Evolutionary conservation across 2,888 invertebrate genomes (phyloP), one percentile per base, ranked within the genome.

Genomic region (Zygothrica quintamaculata): DNA sequence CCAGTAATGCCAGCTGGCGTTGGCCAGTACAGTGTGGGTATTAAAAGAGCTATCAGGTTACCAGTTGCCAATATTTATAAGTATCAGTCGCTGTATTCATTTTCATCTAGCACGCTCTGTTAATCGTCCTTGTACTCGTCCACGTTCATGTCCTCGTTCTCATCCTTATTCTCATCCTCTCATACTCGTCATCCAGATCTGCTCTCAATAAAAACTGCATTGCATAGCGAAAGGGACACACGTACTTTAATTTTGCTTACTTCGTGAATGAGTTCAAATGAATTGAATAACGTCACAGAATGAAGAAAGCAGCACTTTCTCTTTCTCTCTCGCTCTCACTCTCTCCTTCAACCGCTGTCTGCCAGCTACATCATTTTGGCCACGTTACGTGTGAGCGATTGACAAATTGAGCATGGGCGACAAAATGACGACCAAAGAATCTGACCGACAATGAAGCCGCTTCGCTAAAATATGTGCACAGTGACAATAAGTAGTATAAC

Each of bases 181-280:
- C 25, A 25, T 29, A 9, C 29, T 29, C 18, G 5, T 3, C 18
- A 22, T 22, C 18, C 18, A 11, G 39, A 26, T 37, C 33, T 55
- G 48, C 69, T 64, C 74, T 77, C 78, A 84, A 85, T 82, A 82
- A 73, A 82, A 85, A 82, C 75, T 79, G 79, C 79, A 78, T 66
- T 66, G 77, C 77, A 78, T 77, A 37, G 70, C 74, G 58, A 60
- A 67, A 74, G 67, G 84, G 80, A 67, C 84, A 67, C 84, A 86
- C 80, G 86, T 86, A 76, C 46, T 84, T 84, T 86, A 76, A 86
- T 81, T 86, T 84, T 56, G 77, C 84, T 86, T 71, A 65, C 84
- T 86, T 71, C 77, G 87, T 77, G 80, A 80, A 79, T 68, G 80
- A 76, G 80, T 58, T 61, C 87, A 84, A 84, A 76, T 66, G 77